Evolutionary conservation across 2,888 invertebrate species (phyloP).

Genomic region (Cephonodes hylas): DNA sequence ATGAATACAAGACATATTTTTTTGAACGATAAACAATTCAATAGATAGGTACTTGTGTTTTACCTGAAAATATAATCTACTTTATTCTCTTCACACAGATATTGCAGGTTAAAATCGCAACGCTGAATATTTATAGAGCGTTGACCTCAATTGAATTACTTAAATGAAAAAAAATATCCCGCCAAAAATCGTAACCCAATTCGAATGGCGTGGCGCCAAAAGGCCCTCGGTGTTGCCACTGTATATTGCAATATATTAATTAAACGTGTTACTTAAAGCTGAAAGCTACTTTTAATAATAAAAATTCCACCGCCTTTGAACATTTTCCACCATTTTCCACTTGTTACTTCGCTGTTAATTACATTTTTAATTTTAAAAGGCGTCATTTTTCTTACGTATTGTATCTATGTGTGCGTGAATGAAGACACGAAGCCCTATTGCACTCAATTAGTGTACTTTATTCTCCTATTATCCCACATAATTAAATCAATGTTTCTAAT

Average conservation of each 20-base stretch:
- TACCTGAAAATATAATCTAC: too few relatives aligned
- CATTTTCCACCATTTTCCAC: neutral
- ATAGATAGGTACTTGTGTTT: too few relatives aligned
- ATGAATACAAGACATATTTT: too few relatives aligned
- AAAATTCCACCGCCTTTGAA: conserved; percentile 2
- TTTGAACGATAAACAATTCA: too few relatives aligned
- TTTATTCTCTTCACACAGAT: neutral
- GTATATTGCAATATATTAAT: conserved; percentile 1
- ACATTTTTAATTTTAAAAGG: neutral
- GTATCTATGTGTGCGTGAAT: neutral
- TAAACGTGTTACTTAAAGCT: conserved; percentile 1
- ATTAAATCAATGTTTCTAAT: too few relatives aligned
- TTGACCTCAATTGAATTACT: neutral
- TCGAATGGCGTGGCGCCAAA: conserved; percentile 1
- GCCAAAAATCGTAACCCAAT: neutral
- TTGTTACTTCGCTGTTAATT: conserved; percentile 3
- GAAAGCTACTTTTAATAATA: neutral
- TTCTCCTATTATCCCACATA: too few relatives aligned
- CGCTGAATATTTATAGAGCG: neutral
- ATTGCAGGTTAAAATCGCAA: neutral
- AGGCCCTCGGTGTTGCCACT: neutral
- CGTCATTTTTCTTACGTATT: neutral
- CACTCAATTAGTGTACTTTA: neutral
- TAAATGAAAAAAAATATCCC: neutral
- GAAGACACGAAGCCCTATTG: neutral